Conservation (phyloP, 2,113 vertebrate genomes). For the Opisthocomus hoazin region DNA sequence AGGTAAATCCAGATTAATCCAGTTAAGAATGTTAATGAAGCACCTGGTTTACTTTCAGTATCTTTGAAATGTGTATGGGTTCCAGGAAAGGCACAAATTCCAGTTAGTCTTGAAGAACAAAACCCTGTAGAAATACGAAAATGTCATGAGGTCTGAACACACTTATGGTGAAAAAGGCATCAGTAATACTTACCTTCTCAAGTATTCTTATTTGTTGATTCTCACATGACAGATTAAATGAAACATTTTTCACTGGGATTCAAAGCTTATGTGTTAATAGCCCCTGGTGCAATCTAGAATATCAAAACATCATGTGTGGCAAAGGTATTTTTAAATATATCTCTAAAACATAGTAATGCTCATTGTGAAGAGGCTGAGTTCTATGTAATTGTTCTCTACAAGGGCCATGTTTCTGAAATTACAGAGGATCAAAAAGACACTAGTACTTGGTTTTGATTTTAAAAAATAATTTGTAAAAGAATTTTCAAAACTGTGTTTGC, state of each 20-base stretch:
- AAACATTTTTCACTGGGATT: neutral
- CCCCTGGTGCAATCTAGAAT: neutral
- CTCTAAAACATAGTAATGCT: neutral
- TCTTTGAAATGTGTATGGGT: neutral
- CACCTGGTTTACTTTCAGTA: neutral
- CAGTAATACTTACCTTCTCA: neutral
- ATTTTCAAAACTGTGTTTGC: neutral
- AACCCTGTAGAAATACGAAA: neutral
- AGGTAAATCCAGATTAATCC: conserved; percentile 71
- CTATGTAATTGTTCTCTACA: neutral
- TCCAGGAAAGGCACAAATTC: neutral
- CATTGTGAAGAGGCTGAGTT: neutral
- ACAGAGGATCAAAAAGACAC: neutral
- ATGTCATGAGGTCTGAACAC: neutral
- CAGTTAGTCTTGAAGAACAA: neutral
- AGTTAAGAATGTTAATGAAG: neutral
- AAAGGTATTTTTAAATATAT: neutral
- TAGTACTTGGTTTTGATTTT: neutral
- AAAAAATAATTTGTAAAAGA: neutral
- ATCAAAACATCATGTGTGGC: neutral
- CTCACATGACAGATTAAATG: fast-evolving
- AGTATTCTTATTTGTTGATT: neutral
- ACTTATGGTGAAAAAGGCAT: neutral
- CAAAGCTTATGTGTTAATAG: neutral
- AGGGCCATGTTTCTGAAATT: neutral